Conservation (phyloP, 2,888 invertebrate species). For the Neocrepidodera transversa region DNA sequence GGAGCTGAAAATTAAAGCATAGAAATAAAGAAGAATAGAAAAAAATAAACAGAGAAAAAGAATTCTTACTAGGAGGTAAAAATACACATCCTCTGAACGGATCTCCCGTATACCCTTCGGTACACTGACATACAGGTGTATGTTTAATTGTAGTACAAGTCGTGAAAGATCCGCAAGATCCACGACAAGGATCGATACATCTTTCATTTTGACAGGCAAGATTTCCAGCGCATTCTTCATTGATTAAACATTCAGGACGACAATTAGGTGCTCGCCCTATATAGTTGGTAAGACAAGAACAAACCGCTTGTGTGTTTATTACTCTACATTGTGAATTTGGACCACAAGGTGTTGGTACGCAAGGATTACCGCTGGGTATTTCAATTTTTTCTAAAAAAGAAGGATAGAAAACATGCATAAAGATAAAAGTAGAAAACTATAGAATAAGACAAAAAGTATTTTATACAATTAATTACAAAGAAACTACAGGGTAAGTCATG, state of each 20-base stretch:
- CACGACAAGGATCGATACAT: constrained; percentile 81
- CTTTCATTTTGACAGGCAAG: constrained; percentile 80
- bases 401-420: constrained; percentile 34
- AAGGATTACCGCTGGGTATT: constrained; percentile 63
- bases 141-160: constrained; percentile 80
- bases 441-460: too few relatives aligned
- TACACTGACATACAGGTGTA: constrained; percentile 78
- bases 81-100: constrained; percentile 67
- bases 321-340: constrained; percentile 68
- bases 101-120: constrained; percentile 73
- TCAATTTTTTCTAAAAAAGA: constrained; percentile 58
- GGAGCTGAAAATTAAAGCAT: constrained; percentile 57
- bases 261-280: constrained; percentile 70
- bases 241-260: constrained; percentile 72
- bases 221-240: constrained; percentile 76
- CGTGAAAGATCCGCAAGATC: constrained; percentile 77
- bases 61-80: constrained; percentile 66
- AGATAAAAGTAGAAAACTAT: too few relatives aligned
- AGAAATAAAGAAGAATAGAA: constrained; percentile 21
- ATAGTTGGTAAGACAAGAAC: constrained; percentile 67
- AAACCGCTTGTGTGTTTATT: constrained; percentile 66
- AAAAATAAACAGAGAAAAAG: not conserved
- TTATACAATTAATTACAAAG: too few relatives aligned
- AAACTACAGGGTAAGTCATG: too few relatives aligned
- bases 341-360: constrained; percentile 71